phyloP scores from a whole-genome alignment of 2,797 vertebrate species.

The Garrulus glandarius region DNA sequence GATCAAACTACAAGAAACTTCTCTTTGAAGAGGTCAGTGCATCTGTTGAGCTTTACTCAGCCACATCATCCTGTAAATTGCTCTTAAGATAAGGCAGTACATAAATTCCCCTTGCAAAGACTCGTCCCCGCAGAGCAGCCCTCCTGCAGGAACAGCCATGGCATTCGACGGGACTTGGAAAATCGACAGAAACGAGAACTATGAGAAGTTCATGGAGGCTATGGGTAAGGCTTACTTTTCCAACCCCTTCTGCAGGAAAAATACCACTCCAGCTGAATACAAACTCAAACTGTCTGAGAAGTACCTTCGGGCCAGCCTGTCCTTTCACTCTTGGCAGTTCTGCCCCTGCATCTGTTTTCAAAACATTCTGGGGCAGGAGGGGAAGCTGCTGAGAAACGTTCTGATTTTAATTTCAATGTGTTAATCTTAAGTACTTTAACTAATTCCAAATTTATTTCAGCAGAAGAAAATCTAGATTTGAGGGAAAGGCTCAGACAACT shows the following conservation, averaged over 20 bases:
- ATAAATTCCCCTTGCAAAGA: constrained; percentile 72
- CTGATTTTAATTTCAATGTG: neutral
- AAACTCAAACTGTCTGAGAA: neutral
- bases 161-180: constrained; percentile 90
- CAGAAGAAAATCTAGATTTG: neutral
- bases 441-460: neutral
- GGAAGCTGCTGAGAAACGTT: neutral
- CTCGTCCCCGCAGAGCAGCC: neutral
- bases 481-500: neutral
- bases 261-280: neutral
- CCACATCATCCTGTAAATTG: constrained; percentile 83
- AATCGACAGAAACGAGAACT: constrained; percentile 87
- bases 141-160: constrained; percentile 75
- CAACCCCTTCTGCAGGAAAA: neutral
- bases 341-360: neutral
- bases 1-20: neutral
- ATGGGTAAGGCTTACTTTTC: constrained; percentile 84
- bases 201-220: constrained; percentile 93
- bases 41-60: constrained; percentile 83
- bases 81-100: constrained; percentile 79
- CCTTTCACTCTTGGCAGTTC: neutral
- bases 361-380: rapidly evolving
- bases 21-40: neutral
- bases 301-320: neutral
- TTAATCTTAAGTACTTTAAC: neutral